A percentile compares a stretch with the other conserved stretches of the same genome.
Evolutionary conservation across 2,113 vertebrate species (phyloP).

Genomic region (Xenopus borealis): DNA sequence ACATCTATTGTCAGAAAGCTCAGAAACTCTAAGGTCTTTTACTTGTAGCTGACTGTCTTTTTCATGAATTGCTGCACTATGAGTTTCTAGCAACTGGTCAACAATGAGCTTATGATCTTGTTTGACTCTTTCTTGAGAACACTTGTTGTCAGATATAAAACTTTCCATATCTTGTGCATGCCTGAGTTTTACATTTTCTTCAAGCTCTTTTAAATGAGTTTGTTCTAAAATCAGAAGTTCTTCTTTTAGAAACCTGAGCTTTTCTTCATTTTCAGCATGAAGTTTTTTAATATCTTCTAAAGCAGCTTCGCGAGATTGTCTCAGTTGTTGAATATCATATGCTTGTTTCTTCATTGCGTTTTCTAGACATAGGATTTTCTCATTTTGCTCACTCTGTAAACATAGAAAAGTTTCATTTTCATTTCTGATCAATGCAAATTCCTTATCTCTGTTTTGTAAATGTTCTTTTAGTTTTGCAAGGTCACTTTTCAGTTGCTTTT

Average conservation of each 20-base stretch:
- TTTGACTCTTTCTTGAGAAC: constrained; percentile 68
- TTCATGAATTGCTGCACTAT: constrained; percentile 63
- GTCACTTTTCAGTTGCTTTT: constrained; percentile 79
- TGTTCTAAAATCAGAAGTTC: constrained; percentile 77
- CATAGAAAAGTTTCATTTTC: constrained; percentile 76
- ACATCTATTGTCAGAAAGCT: constrained; percentile 83
- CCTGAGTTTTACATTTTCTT: constrained; percentile 70
- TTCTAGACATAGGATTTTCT: constrained; percentile 74
- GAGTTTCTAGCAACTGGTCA: constrained; percentile 68
- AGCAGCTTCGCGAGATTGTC: constrained; percentile 66
- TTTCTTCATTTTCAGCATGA: constrained; percentile 76
- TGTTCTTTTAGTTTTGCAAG: constrained; percentile 82
- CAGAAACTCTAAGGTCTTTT: constrained; percentile 70
- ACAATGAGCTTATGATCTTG: constrained; percentile 70
- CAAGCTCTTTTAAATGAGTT: constrained; percentile 78
- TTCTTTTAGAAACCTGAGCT: constrained; percentile 70
- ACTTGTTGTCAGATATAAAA: constrained; percentile 62
- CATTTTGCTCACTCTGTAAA: constrained; percentile 70
- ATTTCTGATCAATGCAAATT: constrained; percentile 79
- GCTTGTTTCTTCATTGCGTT: constrained; percentile 64
- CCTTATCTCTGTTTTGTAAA: constrained; percentile 86
- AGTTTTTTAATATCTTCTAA: constrained; percentile 77
- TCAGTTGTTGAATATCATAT: constrained; percentile 72
- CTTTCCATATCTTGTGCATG: constrained; percentile 75
- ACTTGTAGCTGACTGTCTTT: constrained; percentile 76